Percentiles rank a stretch among this genome's conserved stretches.
Conservation (phyloP, 2,797 vertebrate genomes). For the Girardinus metallicus region DNA sequence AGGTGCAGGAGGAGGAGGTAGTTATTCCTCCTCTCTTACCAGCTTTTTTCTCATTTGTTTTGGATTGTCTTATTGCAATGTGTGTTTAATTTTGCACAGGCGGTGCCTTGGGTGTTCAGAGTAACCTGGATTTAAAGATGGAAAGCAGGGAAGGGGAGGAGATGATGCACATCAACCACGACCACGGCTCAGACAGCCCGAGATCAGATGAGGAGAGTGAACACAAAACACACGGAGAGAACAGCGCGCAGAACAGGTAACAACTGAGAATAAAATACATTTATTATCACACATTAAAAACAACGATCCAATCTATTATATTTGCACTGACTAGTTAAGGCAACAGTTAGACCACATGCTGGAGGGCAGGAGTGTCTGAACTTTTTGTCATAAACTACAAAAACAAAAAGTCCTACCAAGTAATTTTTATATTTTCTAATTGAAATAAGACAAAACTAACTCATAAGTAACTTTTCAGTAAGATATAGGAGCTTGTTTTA, state of each 20-base stretch:
- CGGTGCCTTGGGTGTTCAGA: slow-evolving; percentile 60
- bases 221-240: slow-evolving; percentile 83
- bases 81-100: slow-evolving; percentile 37
- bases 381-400: too few species aligned
- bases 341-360: slow-evolving; percentile 38
- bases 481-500: too few species aligned
- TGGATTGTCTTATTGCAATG: background rate
- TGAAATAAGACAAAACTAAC: too few species aligned
- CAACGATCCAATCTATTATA: background rate
- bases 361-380: slow-evolving; percentile 23
- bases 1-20: slow-evolving; percentile 21
- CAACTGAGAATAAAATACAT: background rate
- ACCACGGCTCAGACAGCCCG: slow-evolving; percentile 87
- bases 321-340: slow-evolving; percentile 41
- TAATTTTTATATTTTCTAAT: too few species aligned
- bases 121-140: slow-evolving; percentile 88
- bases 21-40: background rate
- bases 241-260: slow-evolving; percentile 75
- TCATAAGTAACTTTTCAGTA: too few species aligned
- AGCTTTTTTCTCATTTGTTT: background rate
- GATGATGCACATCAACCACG: slow-evolving; percentile 74
- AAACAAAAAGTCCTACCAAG: too few species aligned
- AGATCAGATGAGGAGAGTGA: slow-evolving; percentile 94
- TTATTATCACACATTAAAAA: background rate
- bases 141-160: slow-evolving; percentile 91